Conservation (phyloP, 1,140 invertebrate genomes). For the Copidosoma floridanum region DNA sequence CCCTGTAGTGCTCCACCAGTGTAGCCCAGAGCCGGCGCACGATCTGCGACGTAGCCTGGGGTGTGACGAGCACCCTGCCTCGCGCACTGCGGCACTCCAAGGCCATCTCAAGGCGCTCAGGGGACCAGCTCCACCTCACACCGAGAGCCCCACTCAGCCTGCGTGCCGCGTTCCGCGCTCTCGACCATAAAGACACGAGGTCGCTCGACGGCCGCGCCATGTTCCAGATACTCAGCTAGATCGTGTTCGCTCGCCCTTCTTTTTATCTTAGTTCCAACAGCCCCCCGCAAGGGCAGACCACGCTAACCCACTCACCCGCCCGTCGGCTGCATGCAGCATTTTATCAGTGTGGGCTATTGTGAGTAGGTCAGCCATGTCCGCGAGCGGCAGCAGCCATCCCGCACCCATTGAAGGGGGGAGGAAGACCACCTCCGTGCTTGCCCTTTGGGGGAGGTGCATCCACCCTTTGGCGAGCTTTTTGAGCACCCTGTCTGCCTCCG, state of each 20-base stretch:
- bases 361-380: too few species aligned
- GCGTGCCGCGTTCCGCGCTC: constrained; percentile 17
- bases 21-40: background rate
- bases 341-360: constrained; percentile 36
- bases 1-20: constrained; percentile 16
- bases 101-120: too few species aligned
- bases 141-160: background rate
- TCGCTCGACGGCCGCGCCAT: constrained; percentile 5
- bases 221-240: constrained; percentile 27
- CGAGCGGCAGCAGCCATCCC: too few species aligned
- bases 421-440: too few species aligned
- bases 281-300: constrained; percentile 6
- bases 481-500: too few species aligned
- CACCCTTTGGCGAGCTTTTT: too few species aligned
- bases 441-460: too few species aligned
- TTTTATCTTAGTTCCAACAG: background rate
- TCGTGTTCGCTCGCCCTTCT: constrained; percentile 17
- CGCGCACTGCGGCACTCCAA: too few species aligned
- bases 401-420: too few species aligned
- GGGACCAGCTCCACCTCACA: too few species aligned
- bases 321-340: constrained; percentile 32
- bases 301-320: constrained; percentile 27
- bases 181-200: constrained; percentile 30
- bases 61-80: too few species aligned
- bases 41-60: too few species aligned